A percentile compares a stretch with the other conserved stretches of the same genome.
phyloP scores from a whole-genome alignment of 1,140 invertebrate species.

The Monochamus saltuarius region DNA sequence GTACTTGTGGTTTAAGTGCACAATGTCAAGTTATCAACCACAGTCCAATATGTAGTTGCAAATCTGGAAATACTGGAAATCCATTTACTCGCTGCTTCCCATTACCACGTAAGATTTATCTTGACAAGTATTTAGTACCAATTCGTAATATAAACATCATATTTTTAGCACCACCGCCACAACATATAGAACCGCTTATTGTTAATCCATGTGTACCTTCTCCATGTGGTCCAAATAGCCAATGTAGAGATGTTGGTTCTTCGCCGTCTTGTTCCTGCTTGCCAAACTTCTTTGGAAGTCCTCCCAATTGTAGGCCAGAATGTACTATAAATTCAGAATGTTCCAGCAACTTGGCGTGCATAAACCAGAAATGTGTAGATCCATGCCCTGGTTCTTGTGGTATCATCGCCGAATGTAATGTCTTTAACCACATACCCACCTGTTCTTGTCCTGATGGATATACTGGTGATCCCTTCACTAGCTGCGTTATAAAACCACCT shows the following conservation, averaged over 20 bases:
- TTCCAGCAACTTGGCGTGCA: conserved; percentile 67
- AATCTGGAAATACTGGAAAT: conserved; percentile 61
- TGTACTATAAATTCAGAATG: conserved; percentile 75
- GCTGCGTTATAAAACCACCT: conserved; percentile 57
- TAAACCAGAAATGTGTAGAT: conserved; percentile 70
- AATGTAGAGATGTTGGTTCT: conserved; percentile 65
- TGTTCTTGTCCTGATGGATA: conserved; percentile 66
- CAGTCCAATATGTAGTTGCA: conserved; percentile 61
- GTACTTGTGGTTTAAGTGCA: conserved; percentile 71
- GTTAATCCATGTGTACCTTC: conserved; percentile 73
- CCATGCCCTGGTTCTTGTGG: conserved; percentile 77
- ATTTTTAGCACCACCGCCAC: conserved; percentile 48
- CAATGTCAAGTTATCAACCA: conserved; percentile 73
- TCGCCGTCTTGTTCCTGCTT: conserved; percentile 66
- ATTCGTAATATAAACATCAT: conserved; percentile 25
- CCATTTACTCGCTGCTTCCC: conserved; percentile 63
- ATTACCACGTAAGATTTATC: conserved; percentile 26
- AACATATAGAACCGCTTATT: conserved; percentile 38
- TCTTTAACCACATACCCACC: conserved; percentile 74
- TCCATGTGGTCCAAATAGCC: conserved; percentile 79
- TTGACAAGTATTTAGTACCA: conserved; percentile 14
- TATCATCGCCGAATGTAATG: conserved; percentile 65
- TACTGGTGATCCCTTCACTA: conserved; percentile 68
- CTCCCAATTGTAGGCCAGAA: conserved; percentile 72
- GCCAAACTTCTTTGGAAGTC: conserved; percentile 64